phyloP scores from a whole-genome alignment of 2,797 vertebrate species.

The Catostomus latipinnis region DNA sequence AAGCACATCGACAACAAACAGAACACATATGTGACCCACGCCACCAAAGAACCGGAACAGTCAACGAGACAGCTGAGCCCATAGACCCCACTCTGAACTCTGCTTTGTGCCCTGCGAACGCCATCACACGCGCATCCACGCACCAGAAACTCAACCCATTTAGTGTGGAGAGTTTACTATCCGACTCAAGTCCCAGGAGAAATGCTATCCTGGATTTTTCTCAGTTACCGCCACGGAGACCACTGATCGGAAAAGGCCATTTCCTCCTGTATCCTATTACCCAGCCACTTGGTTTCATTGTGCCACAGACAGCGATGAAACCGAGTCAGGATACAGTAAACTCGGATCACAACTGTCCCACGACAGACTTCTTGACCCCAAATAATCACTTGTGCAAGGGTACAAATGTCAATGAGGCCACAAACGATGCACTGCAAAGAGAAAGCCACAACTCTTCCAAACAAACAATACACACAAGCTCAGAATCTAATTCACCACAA shows the following conservation, averaged over 20 bases:
- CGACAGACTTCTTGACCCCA: conserved; percentile 63
- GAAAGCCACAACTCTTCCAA: conserved; percentile 51
- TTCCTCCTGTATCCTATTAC: conserved; percentile 95
- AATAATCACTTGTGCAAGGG: conserved; percentile 65
- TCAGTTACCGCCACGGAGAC: conserved; percentile 81
- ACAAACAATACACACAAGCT: conserved; percentile 61
- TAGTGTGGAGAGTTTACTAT: conserved; percentile 95
- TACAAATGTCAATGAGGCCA: conserved; percentile 41
- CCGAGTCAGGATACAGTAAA: conserved; percentile 72
- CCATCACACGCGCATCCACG: conserved; percentile 73
- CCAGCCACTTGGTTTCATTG: conserved; percentile 92
- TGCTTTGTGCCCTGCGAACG: conserved; percentile 50
- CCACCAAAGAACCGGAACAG: conserved; percentile 77
- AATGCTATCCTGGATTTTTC: conserved; percentile 86
- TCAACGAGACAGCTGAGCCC: conserved; percentile 19
- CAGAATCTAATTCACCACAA: conserved; percentile 57
- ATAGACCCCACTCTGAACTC: conserved; percentile 38
- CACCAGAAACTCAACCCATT: conserved; percentile 92
- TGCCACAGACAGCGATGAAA: conserved; percentile 88
- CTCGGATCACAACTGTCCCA: conserved; percentile 68
- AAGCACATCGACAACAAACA: conserved; percentile 64
- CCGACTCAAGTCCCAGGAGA: conserved; percentile 88
- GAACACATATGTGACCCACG: conserved; percentile 76
- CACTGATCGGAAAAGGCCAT: conserved; percentile 91
- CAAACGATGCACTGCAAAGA: conserved; percentile 60